A percentile compares a stretch with the other conserved stretches of the same genome.
phyloP scores from a whole-genome alignment of 2,113 vertebrate genomes.

The Crotalus horridus region DNA sequence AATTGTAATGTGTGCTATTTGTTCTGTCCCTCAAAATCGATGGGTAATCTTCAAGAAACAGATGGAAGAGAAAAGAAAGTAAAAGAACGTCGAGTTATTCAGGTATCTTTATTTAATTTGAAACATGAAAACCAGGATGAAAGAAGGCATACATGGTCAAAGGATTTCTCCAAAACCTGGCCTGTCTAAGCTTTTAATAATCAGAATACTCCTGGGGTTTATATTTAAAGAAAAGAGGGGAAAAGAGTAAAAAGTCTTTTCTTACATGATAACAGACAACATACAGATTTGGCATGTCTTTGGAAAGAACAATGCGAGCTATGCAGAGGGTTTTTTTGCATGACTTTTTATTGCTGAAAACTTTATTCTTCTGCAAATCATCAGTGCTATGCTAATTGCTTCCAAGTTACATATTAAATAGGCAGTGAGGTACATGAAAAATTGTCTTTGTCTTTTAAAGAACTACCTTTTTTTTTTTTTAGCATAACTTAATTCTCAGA shows the following conservation, averaged over 20 bases:
- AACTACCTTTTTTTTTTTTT: constrained; percentile 21
- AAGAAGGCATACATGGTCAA: background rate
- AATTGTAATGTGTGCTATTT: background rate
- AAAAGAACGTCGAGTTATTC: background rate
- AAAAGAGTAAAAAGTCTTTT: constrained; percentile 6
- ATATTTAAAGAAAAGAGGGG: background rate
- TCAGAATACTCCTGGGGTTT: constrained; percentile 1
- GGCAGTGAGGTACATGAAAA: background rate
- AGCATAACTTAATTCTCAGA: background rate
- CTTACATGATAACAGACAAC: constrained; percentile 16
- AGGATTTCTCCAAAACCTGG: background rate
- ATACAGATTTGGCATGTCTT: constrained; percentile 11
- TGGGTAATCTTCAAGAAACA: background rate
- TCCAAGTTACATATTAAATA: constrained; percentile 2
- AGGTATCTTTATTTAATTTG: constrained; percentile 10
- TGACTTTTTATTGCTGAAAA: constrained; percentile 2
- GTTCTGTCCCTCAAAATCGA: background rate
- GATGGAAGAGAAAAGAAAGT: background rate
- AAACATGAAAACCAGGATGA: constrained; percentile 10
- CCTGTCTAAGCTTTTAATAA: constrained; percentile 25
- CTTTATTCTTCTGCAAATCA: constrained; percentile 15
- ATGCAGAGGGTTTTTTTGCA: background rate
- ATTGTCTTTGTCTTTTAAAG: background rate
- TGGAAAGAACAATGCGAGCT: background rate
- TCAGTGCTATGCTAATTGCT: constrained; percentile 15